phyloP scores from a whole-genome alignment of 2,888 invertebrate genomes.

The Chorisops tibialis region DNA sequence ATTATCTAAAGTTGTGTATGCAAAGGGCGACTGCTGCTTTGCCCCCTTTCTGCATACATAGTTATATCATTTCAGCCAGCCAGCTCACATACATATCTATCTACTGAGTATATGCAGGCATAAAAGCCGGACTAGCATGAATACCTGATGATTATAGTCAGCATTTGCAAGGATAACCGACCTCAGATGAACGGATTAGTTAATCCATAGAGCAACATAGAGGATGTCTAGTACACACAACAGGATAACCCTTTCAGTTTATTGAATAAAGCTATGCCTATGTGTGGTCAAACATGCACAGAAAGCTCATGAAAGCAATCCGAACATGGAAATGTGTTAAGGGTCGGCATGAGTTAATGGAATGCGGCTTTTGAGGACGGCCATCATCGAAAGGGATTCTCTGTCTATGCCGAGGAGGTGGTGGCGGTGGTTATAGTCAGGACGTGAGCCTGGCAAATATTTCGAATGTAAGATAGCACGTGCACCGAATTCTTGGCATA shows the following conservation, averaged over 20 bases:
- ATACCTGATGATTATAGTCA: not conserved
- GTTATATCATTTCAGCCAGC: too few relatives aligned
- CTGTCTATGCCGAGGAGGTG: not conserved
- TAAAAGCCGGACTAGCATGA: not conserved
- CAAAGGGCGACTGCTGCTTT: too few relatives aligned
- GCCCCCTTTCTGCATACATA: too few relatives aligned
- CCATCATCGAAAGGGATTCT: not conserved
- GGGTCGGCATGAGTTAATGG: constrained; percentile 17
- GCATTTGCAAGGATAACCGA: not conserved
- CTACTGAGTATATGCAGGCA: too few relatives aligned
- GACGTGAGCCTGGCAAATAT: not conserved
- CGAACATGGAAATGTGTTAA: not conserved
- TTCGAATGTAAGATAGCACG: not conserved
- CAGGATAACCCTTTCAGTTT: not conserved
- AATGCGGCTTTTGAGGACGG: constrained; percentile 2
- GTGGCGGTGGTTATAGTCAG: too few relatives aligned
- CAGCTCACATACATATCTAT: too few relatives aligned
- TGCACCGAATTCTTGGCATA: constrained; percentile 13
- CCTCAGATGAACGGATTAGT: not conserved
- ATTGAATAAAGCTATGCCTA: not conserved
- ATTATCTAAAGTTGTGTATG: not conserved
- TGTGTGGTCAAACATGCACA: constrained; percentile 10
- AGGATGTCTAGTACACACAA: not conserved
- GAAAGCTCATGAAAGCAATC: not conserved
- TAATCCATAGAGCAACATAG: not conserved